Conservation (phyloP, 2,113 vertebrate species). For the Aspidoscelis tigris region DNA sequence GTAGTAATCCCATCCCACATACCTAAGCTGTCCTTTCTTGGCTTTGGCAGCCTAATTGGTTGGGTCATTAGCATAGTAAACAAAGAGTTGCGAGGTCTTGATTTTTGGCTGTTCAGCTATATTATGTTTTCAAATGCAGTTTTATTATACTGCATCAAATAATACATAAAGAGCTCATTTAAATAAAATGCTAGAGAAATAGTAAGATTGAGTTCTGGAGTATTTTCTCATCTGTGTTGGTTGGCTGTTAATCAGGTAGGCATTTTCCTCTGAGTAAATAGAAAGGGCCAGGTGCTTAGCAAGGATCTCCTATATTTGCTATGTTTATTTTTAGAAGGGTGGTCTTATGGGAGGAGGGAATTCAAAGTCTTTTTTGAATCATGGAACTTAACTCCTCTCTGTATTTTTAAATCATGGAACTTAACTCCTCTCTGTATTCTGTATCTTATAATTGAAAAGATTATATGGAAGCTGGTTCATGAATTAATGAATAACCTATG, state of each 20-base stretch:
- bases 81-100: background rate
- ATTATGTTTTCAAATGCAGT: background rate
- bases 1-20: conserved; percentile 3
- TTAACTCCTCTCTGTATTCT: too few species aligned
- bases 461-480: background rate
- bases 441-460: background rate
- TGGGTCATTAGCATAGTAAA: background rate
- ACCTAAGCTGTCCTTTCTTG: background rate
- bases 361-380: background rate
- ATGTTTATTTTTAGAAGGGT: background rate
- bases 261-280: background rate
- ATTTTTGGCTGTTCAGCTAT: background rate
- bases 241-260: background rate
- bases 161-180: background rate
- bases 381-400: too few species aligned
- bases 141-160: background rate
- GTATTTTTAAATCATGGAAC: background rate
- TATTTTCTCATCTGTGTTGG: background rate
- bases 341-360: background rate
- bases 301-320: background rate
- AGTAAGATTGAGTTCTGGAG: background rate
- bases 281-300: background rate
- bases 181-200: background rate
- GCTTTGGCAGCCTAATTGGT: background rate
- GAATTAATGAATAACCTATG: background rate